Conservation (phyloP, 2,113 vertebrate genomes). For the Oxyruncus cristatus region DNA sequence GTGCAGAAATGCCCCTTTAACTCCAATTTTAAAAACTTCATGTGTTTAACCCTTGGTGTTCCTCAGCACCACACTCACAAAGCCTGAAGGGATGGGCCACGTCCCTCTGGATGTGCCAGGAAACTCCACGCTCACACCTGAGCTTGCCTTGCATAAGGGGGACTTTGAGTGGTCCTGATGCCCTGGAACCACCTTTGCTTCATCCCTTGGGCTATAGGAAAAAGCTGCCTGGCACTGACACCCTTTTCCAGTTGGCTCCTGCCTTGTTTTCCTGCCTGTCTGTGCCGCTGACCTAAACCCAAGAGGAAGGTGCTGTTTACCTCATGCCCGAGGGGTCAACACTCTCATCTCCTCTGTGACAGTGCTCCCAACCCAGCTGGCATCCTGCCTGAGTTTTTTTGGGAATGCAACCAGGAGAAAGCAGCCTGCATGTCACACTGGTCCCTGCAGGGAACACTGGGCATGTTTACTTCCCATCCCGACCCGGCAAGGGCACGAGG, state of each 20-base stretch:
- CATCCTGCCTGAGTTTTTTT: background rate
- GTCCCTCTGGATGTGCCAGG: background rate
- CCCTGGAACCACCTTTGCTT: background rate
- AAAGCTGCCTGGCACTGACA: rapidly evolving
- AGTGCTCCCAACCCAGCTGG: background rate
- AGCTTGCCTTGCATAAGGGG: rapidly evolving
- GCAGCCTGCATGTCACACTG: background rate
- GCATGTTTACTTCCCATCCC: background rate
- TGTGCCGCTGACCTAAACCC: background rate
- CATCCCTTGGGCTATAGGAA: rapidly evolving
- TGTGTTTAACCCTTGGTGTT: background rate
- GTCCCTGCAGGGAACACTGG: background rate
- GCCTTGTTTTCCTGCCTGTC: background rate
- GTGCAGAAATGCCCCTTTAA: background rate
- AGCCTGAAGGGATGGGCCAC: background rate
- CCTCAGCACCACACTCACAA: rapidly evolving
- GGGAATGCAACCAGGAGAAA: background rate
- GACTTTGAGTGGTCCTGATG: rapidly evolving
- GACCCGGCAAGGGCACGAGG: background rate
- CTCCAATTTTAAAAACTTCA: rapidly evolving
- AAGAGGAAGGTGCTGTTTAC: background rate
- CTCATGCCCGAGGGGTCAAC: background rate
- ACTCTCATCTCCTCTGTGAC: background rate
- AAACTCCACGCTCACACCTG: rapidly evolving
- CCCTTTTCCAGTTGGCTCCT: background rate